Evolutionary conservation across 2,797 vertebrate genomes (phyloP), one percentile per base, ranked within the genome.

Genomic region (Ambastaia sidthimunki): DNA sequence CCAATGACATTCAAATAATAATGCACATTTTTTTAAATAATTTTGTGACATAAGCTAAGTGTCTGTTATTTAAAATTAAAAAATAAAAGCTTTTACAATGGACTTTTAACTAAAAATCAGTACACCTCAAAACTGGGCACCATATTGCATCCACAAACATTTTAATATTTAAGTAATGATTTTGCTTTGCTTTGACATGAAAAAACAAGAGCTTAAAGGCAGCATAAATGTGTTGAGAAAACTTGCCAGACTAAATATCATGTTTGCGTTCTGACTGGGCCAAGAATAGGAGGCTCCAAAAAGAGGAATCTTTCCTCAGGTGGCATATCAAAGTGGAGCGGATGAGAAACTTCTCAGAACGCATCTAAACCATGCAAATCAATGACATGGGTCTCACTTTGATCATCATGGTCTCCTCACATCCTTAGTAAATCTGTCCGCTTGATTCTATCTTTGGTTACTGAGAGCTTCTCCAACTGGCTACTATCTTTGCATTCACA

Each of bases 371-470:
- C 31, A 76, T 76, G 73, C 18, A 76, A 83, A 83, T 83, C 78
- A 75, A 67, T 68, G 73, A 77, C 68, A 76, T 23, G 68, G 72
- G 67, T 60, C 60, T 75, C 66, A 60, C 79, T 75, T 82, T 78
- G 75, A 77, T 67, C 80, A 78, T 57, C 5, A 15, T 54, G 55
- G 44, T 68, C 25, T 60, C 47, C 71, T 59, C 62, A 60, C 19
- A 74, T 69, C 72, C 55, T 41, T 16, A 41, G 44, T 71, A 23
- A 65, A 67, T 74, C 57, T 41, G 7, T 21, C 34, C 50, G n/a
- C 54, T 67, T 74, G 28, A 65, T 18, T 55, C 3, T 48, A 19
- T 68, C 41, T 67, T 80, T 80, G 66, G 63, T 69, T 18, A 65
- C 63, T 9, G 21, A 76, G 5, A 76, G 19, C 28, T 65, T n/a